A percentile compares a stretch with the other conserved stretches of the same genome.
Evolutionary conservation across 2,113 vertebrate genomes (phyloP).

Genomic region (Noturus placidus): DNA sequence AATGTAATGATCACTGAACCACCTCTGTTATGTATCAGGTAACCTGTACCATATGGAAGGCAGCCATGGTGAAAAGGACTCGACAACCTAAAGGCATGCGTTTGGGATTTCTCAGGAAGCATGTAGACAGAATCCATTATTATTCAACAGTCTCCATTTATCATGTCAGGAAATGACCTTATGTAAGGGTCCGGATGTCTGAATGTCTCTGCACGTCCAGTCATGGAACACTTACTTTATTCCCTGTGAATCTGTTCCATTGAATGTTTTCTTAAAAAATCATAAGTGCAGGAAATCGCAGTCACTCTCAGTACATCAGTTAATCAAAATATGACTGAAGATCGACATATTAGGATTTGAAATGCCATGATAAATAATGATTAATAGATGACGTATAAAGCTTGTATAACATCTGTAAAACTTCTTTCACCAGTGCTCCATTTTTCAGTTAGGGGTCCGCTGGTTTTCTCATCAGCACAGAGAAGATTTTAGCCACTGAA

Average conservation of each 20-base stretch:
- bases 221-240: constrained; percentile 3
- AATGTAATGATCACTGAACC: background rate
- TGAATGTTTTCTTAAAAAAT: background rate
- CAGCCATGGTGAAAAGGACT: background rate
- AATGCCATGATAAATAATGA: background rate
- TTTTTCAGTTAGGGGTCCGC: constrained; percentile 48
- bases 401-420: constrained; percentile 15
- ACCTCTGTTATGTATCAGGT: constrained; percentile 15
- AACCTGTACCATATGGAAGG: constrained; percentile 27
- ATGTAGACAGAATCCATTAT: constrained; percentile 20
- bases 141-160: constrained; percentile 38
- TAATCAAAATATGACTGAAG: constrained; percentile 2
- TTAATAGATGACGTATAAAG: background rate
- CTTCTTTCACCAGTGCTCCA: constrained; percentile 41
- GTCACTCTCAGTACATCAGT: background rate
- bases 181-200: background rate
- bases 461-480: constrained; percentile 67
- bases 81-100: constrained; percentile 26
- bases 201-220: background rate
- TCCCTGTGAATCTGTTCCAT: background rate
- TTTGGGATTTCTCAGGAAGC: constrained; percentile 37
- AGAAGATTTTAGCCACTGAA: constrained; percentile 55
- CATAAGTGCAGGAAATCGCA: background rate
- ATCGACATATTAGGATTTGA: background rate
- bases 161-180: constrained; percentile 16